These are phyloP conservation scores for Ailuropoda melanoleuca DNA, from an alignment of 2,113 vertebrate species.

Conservation along the genomic window DNA sequence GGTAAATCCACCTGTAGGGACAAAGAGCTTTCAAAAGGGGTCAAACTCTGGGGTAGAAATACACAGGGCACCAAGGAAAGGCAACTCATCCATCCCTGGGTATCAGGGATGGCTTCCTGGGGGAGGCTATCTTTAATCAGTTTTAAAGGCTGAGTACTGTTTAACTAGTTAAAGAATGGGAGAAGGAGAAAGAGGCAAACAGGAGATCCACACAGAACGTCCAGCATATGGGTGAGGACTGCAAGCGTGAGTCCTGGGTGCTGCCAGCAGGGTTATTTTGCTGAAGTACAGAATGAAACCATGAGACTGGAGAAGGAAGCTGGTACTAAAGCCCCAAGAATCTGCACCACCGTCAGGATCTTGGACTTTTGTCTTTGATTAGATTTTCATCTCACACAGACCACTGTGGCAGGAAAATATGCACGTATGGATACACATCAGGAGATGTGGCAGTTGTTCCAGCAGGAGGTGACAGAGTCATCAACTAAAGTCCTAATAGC, in stretches of 20 bases:
- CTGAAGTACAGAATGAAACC: neutral
- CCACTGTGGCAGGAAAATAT: neutral
- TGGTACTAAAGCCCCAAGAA: neutral
- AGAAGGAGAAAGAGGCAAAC: neutral
- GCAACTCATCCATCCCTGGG: neutral
- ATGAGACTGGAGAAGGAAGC: neutral
- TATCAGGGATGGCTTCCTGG: neutral
- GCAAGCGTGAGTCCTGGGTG: neutral
- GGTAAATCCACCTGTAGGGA: neutral
- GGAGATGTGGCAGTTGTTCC: neutral
- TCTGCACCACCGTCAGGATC: neutral
- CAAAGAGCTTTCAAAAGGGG: neutral
- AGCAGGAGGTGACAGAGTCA: neutral
- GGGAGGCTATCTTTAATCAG: neutral
- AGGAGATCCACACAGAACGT: neutral
- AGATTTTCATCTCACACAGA: neutral
- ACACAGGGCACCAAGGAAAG: neutral
- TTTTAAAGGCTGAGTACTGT: neutral
- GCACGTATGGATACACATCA: neutral
- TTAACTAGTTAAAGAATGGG: neutral
- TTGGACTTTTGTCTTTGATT: neutral
- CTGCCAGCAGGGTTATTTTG: neutral
- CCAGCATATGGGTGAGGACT: neutral
- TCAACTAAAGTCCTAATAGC: neutral
- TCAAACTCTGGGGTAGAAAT: slow-evolving; percentile 1